Conservation (phyloP, 1,140 invertebrate genomes). For the Lordiphosa stackelbergi region DNA sequence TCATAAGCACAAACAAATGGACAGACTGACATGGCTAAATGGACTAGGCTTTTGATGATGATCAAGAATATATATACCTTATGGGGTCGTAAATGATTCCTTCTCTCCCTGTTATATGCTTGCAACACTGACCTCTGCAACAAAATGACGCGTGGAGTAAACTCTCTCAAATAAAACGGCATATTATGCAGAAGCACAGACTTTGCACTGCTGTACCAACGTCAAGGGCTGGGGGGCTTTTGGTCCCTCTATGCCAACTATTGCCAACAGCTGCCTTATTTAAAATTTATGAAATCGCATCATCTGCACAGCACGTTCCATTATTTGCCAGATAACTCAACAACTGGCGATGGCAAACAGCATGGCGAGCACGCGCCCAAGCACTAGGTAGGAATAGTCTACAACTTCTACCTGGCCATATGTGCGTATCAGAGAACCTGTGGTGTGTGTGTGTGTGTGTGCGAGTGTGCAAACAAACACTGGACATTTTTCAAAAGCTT, state of each 20-base stretch:
- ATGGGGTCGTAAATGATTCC: no score
- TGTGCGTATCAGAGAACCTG: conserved; percentile 11
- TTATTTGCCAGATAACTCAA: conserved; percentile 74
- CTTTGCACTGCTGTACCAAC: conserved; percentile 12
- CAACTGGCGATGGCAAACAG: conserved; percentile 63
- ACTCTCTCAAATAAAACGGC: conserved; percentile 35
- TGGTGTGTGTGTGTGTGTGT: conserved; percentile 7
- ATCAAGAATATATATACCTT: no score
- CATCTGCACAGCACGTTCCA: conserved; percentile 74
- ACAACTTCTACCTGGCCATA: conserved; percentile 35
- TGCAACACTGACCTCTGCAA: no score
- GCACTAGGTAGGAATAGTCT: conserved; percentile 29
- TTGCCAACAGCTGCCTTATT: conserved; percentile 49
- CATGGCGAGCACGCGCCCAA: conserved; percentile 54
- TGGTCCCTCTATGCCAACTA: conserved; percentile 17
- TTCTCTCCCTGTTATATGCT: no score
- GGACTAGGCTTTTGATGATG: no score
- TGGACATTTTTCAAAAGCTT: conserved; percentile 68
- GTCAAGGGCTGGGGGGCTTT: conserved; percentile 4
- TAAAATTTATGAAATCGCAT: conserved; percentile 75
- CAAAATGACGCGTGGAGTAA: conserved; percentile 17
- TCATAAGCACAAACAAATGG: no score
- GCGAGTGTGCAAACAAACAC: conserved; percentile 48
- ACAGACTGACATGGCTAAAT: no score
- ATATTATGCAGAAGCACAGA: conserved; percentile 59